Base-by-base conservation (phyloP, 2,888 invertebrate genomes). In the Parnassius smintheus region DNA sequence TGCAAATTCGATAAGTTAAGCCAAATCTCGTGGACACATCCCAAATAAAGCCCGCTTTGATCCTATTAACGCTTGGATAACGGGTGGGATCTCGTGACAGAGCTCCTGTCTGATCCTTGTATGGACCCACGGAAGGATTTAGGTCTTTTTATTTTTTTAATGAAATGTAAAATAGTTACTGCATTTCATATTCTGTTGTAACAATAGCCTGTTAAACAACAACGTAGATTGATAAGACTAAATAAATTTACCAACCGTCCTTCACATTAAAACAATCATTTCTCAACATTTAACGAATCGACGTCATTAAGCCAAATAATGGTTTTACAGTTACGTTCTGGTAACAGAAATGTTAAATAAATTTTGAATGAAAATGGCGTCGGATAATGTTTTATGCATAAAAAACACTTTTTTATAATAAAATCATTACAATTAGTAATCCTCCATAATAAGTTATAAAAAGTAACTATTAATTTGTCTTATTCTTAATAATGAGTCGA, bases 1-100 rank as follows among this genome's bases (percentile, higher is more conserved):
- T 87, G 88, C 86, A 87, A 90, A 90, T 88, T 89, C 89, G 87
- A 87, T 86, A 90, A 90, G 88, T 89, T 88, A 86, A 84, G 83
- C 84, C 83, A 88, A 89, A 89, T 89, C 87, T 87, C 85, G 86
- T 83, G 89, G 88, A 88, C 87, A 83, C 78, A 80, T 85, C 83
- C 87, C 87, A 78, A 83, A 88, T 87, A 89, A 88, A 88, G 83
- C 87, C 86, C 82, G 82, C 85, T 83, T 86, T 91, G 88, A 91
- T 91, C 91, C 89, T 88, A 89, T 91, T 91, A 91, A 87, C 89
- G 86, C 84, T 83, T 83, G 87, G 84, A 82, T 88, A 88, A 86
- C 88, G 82, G 85, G 77, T 75, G 77, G 86, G 85, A 84, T 86
- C 87, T 85, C 84, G 80, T 85, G 81, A 84, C 86, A 79, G 77